Conservation (phyloP, 1,140 invertebrate species). For the Hycleus cichorii region DNA sequence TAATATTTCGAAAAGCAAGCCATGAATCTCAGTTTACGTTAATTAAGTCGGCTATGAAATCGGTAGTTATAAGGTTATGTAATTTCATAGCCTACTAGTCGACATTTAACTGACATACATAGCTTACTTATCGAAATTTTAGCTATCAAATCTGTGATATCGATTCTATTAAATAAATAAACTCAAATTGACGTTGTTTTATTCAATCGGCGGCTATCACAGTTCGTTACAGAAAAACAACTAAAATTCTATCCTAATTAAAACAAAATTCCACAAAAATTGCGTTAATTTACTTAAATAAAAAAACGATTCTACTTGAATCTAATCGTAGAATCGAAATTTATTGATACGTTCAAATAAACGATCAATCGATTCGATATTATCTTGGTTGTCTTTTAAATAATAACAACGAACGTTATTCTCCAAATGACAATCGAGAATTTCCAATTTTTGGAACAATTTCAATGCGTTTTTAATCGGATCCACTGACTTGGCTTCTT, state of each 20-base stretch:
- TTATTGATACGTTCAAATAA: conserved; percentile 28
- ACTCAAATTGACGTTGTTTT: background rate
- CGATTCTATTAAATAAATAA: too few species aligned
- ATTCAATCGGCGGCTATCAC: conserved; percentile 6
- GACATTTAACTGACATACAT: too few species aligned
- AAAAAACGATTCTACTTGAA: background rate
- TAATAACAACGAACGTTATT: conserved; percentile 50
- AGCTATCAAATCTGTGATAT: too few species aligned
- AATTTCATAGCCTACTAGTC: too few species aligned
- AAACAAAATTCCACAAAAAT: conserved; percentile 2
- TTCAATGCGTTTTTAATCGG: conserved; percentile 74
- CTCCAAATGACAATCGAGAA: conserved; percentile 62
- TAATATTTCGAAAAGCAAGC: too few species aligned
- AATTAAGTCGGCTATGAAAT: too few species aligned
- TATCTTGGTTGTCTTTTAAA: conserved; percentile 46
- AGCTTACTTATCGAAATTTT: too few species aligned
- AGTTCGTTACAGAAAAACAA: conserved; percentile 7
- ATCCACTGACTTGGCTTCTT: conserved; percentile 74
- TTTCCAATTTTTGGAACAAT: conserved; percentile 67
- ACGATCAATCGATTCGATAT: conserved; percentile 24
- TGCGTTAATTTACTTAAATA: conserved; percentile 8
- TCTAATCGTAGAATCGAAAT: conserved; percentile 11
- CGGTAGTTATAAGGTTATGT: too few species aligned
- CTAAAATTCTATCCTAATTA: conserved; percentile 1
- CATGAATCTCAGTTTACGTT: too few species aligned